These are phyloP conservation scores for Macrotus californicus DNA, from an alignment of 2,113 vertebrate genomes.

Conservation along the genomic window DNA sequence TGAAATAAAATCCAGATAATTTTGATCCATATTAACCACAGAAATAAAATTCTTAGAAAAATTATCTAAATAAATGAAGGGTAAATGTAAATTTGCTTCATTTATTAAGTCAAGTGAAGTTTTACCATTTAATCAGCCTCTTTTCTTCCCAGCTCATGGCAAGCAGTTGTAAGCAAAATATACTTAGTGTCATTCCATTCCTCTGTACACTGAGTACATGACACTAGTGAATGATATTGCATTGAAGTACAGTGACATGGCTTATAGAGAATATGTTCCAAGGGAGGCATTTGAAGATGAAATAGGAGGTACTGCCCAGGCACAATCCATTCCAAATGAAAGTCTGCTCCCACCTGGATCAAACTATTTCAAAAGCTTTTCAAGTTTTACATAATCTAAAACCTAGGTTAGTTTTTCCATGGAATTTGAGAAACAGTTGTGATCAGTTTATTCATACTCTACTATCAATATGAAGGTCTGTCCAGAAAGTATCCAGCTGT, in stretches of 20 bases:
- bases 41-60: slow-evolving; percentile 38
- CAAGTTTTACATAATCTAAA: neutral
- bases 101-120: neutral
- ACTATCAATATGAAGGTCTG: neutral
- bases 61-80: neutral
- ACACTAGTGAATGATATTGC: neutral
- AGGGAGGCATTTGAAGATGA: neutral
- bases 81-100: neutral
- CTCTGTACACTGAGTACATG: neutral
- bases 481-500: too few species aligned
- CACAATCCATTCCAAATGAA: neutral
- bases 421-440: neutral
- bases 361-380: neutral
- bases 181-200: neutral
- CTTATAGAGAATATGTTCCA: neutral
- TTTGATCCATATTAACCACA: neutral
- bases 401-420: neutral
- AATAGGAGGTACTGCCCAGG: neutral
- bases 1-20: neutral
- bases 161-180: neutral
- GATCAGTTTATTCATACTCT: neutral
- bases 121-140: neutral
- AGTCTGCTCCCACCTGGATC: neutral
- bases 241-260: neutral
- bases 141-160: neutral